phyloP scores from a whole-genome alignment of 2,888 invertebrate species.

The Pocota personata region DNA sequence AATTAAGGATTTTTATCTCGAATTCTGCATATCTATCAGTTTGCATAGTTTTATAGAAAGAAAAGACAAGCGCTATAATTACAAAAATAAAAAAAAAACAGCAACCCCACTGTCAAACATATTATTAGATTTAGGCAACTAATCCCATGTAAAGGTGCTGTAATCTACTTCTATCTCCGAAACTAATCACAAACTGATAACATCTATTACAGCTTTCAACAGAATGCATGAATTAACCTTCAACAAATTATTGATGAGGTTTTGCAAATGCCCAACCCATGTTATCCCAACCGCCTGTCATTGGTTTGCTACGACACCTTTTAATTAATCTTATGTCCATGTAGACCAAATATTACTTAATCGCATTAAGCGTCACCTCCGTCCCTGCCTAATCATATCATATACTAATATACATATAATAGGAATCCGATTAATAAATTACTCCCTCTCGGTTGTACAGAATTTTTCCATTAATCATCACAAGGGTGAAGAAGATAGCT shows the following conservation, averaged over 20 bases:
- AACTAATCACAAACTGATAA: not conserved
- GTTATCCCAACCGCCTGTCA: not conserved
- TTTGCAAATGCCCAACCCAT: not conserved
- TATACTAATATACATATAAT: not conserved
- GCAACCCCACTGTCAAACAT: not conserved
- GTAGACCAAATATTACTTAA: not conserved
- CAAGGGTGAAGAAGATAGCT: conserved; percentile 16
- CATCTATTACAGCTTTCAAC: not conserved
- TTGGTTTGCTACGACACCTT: not conserved
- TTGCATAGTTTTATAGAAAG: too few species aligned
- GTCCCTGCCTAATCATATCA: not conserved
- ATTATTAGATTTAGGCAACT: not conserved
- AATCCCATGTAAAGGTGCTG: not conserved
- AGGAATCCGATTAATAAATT: conserved; percentile 25
- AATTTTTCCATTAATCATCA: conserved; percentile 51
- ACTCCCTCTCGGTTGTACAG: not conserved
- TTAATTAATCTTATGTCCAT: not conserved
- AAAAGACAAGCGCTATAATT: too few species aligned
- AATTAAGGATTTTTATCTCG: too few species aligned
- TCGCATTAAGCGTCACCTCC: not conserved
- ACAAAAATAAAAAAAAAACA: not conserved
- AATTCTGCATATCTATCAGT: too few species aligned
- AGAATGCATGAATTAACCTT: not conserved
- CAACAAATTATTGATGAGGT: conserved; percentile 1
- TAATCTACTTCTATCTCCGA: not conserved